Percentiles rank a stretch among this genome's conserved stretches.
These are phyloP conservation scores for Malurus elegans DNA, from an alignment of 2,113 vertebrate species.

Conservation along the genomic window DNA sequence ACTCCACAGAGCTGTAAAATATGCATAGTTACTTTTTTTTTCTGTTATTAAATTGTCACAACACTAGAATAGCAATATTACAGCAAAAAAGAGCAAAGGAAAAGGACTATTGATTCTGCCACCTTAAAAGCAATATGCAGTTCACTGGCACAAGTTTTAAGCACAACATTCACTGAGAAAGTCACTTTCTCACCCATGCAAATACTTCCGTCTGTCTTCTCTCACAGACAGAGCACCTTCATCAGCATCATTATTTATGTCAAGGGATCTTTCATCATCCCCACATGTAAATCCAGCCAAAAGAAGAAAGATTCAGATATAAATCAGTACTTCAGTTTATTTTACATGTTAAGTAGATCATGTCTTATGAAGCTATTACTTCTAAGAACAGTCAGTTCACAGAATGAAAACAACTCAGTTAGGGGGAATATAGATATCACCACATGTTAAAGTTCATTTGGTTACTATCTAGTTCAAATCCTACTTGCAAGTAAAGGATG, in stretches of 20 bases:
- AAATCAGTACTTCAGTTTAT: background rate
- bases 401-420: background rate
- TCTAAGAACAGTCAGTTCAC: background rate
- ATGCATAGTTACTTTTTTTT: background rate
- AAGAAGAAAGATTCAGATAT: background rate
- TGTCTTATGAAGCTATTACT: background rate
- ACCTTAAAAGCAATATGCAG: background rate
- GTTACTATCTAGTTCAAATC: background rate
- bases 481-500: background rate
- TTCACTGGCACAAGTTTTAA: background rate
- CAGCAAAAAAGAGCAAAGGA: background rate
- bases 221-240: slow-evolving; percentile 3
- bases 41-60: background rate
- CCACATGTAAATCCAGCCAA: background rate
- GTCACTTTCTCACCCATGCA: slow-evolving; percentile 58
- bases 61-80: background rate
- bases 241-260: slow-evolving; percentile 48
- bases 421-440: background rate
- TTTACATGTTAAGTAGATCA: background rate
- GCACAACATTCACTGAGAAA: background rate
- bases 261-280: slow-evolving; percentile 36
- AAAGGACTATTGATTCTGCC: background rate
- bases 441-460: background rate
- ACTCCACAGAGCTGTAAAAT: background rate
- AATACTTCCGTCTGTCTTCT: slow-evolving; percentile 8